Percentiles rank a stretch among this genome's conserved stretches.
These are phyloP conservation scores for Colostygia pectinataria DNA, from an alignment of 2,888 invertebrate genomes.

Conservation along the genomic window DNA sequence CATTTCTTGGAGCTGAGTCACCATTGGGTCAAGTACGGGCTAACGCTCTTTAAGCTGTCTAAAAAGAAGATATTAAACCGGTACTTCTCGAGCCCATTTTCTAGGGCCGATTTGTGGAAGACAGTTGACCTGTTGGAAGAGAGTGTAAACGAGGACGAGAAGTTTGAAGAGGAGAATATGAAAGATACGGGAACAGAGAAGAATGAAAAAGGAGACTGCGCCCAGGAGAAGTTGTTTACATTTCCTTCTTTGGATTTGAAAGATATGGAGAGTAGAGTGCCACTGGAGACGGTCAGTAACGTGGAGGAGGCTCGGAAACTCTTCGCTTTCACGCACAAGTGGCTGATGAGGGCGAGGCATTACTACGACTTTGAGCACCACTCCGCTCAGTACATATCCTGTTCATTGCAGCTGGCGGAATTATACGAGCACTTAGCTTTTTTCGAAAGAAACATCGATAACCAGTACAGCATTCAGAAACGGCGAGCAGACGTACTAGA, in stretches of 20 bases:
- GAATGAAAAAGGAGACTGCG: slow-evolving; percentile 58
- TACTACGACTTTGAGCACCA: slow-evolving; percentile 83
- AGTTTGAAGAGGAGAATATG: slow-evolving; percentile 58
- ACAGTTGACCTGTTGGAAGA: slow-evolving; percentile 58
- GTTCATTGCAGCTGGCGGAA: slow-evolving; percentile 84
- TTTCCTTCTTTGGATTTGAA: slow-evolving; percentile 66
- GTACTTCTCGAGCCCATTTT: slow-evolving; percentile 62
- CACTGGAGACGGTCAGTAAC: slow-evolving; percentile 50
- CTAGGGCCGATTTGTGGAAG: slow-evolving; percentile 65
- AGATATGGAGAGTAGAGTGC: slow-evolving; percentile 63
- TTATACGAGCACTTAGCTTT: slow-evolving; percentile 86
- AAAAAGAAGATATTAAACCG: slow-evolving; percentile 71
- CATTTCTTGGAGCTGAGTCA: slow-evolving; percentile 80
- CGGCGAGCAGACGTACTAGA: slow-evolving; percentile 83
- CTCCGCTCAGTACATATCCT: slow-evolving; percentile 83
- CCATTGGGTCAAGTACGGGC: slow-evolving; percentile 84
- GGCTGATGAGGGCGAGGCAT: slow-evolving; percentile 82
- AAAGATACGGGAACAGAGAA: slow-evolving; percentile 66
- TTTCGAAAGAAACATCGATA: slow-evolving; percentile 87
- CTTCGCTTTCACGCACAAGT: slow-evolving; percentile 82
- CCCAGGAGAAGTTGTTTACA: slow-evolving; percentile 51
- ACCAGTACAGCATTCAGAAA: slow-evolving; percentile 82
- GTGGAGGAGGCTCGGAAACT: slow-evolving; percentile 78
- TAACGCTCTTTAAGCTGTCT: slow-evolving; percentile 82
- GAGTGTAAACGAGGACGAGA: slow-evolving; percentile 39